These are phyloP conservation scores for Andrena dorsata DNA, from an alignment of 2,888 invertebrate species.

Conservation along the genomic window DNA sequence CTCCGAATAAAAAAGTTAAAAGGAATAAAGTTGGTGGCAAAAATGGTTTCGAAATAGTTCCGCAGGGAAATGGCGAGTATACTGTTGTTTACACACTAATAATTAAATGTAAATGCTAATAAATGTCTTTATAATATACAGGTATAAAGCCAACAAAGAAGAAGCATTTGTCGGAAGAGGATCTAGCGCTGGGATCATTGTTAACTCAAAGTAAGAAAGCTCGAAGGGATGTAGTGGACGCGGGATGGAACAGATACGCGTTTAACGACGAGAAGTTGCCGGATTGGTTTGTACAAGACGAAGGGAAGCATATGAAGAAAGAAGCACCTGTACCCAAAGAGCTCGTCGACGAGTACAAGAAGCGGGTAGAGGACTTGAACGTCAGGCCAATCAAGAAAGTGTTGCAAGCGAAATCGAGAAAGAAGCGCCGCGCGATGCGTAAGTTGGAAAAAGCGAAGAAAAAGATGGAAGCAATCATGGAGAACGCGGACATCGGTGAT, in stretches of 20 bases:
- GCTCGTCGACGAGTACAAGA: constrained; percentile 94
- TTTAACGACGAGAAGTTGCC: constrained; percentile 97
- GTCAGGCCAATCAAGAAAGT: constrained; percentile 98
- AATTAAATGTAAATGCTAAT: constrained; percentile 1
- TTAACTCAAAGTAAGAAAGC: constrained; percentile 96
- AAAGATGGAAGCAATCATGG: constrained; percentile 97
- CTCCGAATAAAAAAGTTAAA: constrained; percentile 66
- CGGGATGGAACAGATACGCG: constrained; percentile 96
- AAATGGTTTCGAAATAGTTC: constrained; percentile 90
- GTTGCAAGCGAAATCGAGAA: constrained; percentile 98
- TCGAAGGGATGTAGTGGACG: constrained; percentile 95
- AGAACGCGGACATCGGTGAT: constrained; percentile 95
- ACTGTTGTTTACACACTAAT: not conserved
- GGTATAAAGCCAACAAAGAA: constrained; percentile 87
- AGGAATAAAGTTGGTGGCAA: constrained; percentile 84
- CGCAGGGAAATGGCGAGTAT: constrained; percentile 86
- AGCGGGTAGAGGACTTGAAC: constrained; percentile 94
- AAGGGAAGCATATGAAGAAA: constrained; percentile 94
- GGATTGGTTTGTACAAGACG: constrained; percentile 98
- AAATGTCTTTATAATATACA: constrained; percentile 71
- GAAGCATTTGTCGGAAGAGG: constrained; percentile 92
- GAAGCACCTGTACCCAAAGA: constrained; percentile 94
- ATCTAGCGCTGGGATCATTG: constrained; percentile 96
- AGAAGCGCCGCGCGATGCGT: constrained; percentile 95
- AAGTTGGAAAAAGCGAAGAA: constrained; percentile 97